These are phyloP conservation scores for Scytalopus superciliaris DNA, from an alignment of 2,113 vertebrate species.

Conservation along the genomic window DNA sequence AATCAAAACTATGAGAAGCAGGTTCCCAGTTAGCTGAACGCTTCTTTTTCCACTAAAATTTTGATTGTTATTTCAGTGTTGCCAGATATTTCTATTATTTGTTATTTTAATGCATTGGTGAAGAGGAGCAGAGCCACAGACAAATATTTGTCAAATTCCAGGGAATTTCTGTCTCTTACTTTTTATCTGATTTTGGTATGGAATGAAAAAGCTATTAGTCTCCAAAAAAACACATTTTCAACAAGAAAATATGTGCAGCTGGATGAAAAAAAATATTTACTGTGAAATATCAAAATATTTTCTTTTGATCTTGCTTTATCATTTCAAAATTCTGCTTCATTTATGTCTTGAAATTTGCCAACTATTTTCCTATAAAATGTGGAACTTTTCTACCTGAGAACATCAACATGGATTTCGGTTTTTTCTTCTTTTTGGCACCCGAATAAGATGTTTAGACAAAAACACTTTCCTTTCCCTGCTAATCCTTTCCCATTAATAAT, in stretches of 20 bases:
- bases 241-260: neutral
- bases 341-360: neutral
- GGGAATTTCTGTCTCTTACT: neutral
- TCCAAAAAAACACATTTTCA: neutral
- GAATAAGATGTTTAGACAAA: neutral
- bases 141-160: neutral
- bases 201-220: neutral
- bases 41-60: neutral
- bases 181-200: neutral
- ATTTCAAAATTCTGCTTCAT: neutral
- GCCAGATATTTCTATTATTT: neutral
- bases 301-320: neutral
- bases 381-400: neutral
- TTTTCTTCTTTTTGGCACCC: neutral
- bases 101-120: neutral
- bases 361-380: neutral
- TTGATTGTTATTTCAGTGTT: neutral
- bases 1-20: neutral
- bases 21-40: neutral
- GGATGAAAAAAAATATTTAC: neutral
- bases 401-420: neutral
- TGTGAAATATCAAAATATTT: neutral
- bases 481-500: slow-evolving; percentile 31
- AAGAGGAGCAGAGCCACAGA: neutral
- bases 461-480: neutral